Conservation (phyloP, 2,113 vertebrate genomes). For the Engystomops pustulosus region DNA sequence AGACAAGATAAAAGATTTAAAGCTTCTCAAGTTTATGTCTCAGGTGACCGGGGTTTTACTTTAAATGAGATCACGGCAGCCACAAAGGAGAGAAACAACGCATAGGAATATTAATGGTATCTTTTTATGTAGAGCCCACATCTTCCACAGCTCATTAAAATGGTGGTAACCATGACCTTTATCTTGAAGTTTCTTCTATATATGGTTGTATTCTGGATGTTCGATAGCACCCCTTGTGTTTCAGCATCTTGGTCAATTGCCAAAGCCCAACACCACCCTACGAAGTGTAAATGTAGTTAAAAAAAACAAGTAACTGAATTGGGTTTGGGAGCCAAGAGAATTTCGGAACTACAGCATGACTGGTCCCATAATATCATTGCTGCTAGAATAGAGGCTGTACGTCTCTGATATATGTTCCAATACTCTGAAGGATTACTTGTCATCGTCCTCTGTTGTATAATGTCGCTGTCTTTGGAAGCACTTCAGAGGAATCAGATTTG, state of each 20-base stretch:
- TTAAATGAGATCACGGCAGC: slow-evolving; percentile 19
- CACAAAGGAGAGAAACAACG: slow-evolving; percentile 9
- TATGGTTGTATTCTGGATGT: not conserved
- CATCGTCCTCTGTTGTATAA: slow-evolving; percentile 2
- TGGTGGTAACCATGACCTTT: slow-evolving; percentile 20
- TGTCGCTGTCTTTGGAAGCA: slow-evolving; percentile 20
- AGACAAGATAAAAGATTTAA: slow-evolving; percentile 46
- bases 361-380: slow-evolving; percentile 10
- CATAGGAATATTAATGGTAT: slow-evolving; percentile 40
- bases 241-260: not conserved
- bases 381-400: slow-evolving; percentile 4
- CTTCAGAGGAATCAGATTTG: not conserved
- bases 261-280: slow-evolving; percentile 6
- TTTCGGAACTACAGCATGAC: slow-evolving; percentile 11
- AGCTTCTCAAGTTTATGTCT: slow-evolving; percentile 25
- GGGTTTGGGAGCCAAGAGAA: not conserved
- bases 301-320: slow-evolving; percentile 16
- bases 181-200: slow-evolving; percentile 10
- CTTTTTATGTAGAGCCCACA: slow-evolving; percentile 11
- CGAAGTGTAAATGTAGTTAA: not conserved
- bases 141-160: slow-evolving; percentile 30
- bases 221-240: not conserved
- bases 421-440: slow-evolving; percentile 12
- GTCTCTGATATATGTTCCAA: slow-evolving; percentile 4
- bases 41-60: slow-evolving; percentile 36